These are phyloP conservation scores for Eudyptes chrysolophus DNA, from an alignment of 2,113 vertebrate species.

Conservation along the genomic window DNA sequence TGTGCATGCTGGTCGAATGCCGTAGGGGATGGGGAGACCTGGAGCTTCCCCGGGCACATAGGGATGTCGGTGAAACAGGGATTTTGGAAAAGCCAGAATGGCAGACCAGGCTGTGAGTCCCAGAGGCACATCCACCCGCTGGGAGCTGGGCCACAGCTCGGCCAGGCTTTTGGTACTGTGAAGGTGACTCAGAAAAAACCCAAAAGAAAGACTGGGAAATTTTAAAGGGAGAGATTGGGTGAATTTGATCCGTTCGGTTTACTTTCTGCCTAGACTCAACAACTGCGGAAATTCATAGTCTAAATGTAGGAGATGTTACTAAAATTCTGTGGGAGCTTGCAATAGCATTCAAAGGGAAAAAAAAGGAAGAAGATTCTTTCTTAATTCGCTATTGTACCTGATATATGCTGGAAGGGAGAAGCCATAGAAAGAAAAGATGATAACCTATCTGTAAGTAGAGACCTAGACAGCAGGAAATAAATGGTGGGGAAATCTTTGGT, in stretches of 20 bases:
- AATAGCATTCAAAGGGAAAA: not conserved
- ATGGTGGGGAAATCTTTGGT: not conserved
- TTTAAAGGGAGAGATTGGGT: not conserved
- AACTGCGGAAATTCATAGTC: not conserved
- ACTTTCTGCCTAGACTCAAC: not conserved
- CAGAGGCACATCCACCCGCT: not conserved
- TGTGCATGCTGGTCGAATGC: not conserved
- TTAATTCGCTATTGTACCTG: not conserved
- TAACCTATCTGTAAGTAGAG: not conserved
- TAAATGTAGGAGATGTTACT: not conserved
- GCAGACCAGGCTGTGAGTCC: not conserved
- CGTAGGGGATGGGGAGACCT: not conserved
- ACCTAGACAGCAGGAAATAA: not conserved
- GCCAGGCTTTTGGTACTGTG: not conserved
- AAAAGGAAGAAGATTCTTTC: not conserved
- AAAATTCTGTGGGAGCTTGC: not conserved
- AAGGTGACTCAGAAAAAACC: not conserved
- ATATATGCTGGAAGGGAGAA: not conserved
- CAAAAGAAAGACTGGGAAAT: not conserved
- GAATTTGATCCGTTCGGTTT: not conserved
- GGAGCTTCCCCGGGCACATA: fast-evolving
- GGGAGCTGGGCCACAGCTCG: not conserved
- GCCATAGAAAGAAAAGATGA: not conserved
- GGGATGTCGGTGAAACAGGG: not conserved
- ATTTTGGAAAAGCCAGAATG: not conserved